Evolutionary conservation across 2,113 vertebrate genomes (phyloP).

Genomic region (Natator depressus): DNA sequence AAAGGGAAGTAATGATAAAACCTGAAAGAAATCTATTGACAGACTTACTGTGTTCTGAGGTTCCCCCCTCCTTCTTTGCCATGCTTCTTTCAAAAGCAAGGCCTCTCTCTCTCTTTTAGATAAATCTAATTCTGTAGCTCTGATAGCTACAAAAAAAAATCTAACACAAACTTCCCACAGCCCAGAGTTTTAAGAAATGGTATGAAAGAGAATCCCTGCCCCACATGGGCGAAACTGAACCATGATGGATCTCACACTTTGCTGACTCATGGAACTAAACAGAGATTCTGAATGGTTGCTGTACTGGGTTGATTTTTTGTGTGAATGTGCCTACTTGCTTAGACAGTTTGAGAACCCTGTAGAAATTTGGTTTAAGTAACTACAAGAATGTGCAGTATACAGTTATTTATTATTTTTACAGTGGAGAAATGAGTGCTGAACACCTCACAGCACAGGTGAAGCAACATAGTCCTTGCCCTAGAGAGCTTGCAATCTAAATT

Average conservation of each 20-base stretch:
- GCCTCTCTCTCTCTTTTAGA: neutral
- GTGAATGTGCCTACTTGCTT: neutral
- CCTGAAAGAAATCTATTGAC: neutral
- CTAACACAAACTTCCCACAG: neutral
- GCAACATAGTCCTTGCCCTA: neutral
- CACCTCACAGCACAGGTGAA: neutral
- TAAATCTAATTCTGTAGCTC: neutral
- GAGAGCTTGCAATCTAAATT: neutral
- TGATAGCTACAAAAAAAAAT: neutral
- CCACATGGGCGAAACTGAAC: neutral
- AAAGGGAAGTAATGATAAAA: neutral
- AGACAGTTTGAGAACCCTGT: neutral
- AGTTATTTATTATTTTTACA: neutral
- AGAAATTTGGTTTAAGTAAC: neutral
- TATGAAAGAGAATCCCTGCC: neutral
- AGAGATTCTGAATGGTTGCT: neutral
- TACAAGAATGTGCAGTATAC: neutral
- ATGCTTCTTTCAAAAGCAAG: neutral
- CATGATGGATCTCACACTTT: neutral
- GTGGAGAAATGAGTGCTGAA: neutral
- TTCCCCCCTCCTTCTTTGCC: neutral
- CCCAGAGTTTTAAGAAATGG: neutral
- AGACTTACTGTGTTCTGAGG: fast-evolving
- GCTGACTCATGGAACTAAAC: neutral
- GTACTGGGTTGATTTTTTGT: neutral